Evolutionary conservation across 2,888 invertebrate species (phyloP).

Genomic region (Merodon equestris): DNA sequence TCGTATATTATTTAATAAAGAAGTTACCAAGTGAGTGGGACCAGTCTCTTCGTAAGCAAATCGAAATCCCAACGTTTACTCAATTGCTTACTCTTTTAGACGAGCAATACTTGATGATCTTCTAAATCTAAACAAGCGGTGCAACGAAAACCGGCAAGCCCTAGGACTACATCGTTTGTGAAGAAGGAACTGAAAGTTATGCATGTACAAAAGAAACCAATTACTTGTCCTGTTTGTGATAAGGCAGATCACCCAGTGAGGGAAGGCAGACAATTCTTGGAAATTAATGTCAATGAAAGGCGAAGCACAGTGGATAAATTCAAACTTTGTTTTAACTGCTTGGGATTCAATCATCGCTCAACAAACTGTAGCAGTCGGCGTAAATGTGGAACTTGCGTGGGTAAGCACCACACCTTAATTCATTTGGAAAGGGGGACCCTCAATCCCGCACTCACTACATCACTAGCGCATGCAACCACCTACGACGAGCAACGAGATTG

Average conservation of each 20-base stretch:
- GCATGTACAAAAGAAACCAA: background rate
- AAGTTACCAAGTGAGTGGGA: conserved; percentile 20
- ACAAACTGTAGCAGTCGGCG: conserved; percentile 35
- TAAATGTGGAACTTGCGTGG: conserved; percentile 18
- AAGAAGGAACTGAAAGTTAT: conserved; percentile 8
- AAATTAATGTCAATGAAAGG: conserved; percentile 2
- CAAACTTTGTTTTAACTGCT: conserved; percentile 34
- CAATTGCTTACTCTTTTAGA: conserved; percentile 6
- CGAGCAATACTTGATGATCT: conserved; percentile 25
- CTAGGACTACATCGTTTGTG: background rate
- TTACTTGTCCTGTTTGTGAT: background rate
- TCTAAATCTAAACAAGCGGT: background rate
- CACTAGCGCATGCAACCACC: too few relatives aligned
- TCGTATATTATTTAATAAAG: conserved; percentile 8
- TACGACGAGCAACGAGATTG: background rate
- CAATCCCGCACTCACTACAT: too few relatives aligned
- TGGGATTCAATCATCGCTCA: conserved; percentile 20
- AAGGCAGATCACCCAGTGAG: conserved; percentile 7
- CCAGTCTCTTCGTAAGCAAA: conserved; percentile 9
- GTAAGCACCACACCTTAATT: conserved; percentile 30
- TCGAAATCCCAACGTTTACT: too few relatives aligned
- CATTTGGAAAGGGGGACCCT: conserved; percentile 3
- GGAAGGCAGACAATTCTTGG: conserved; percentile 4
- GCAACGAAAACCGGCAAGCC: background rate
- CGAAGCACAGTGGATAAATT: conserved; percentile 7